Conservation (phyloP, 2,113 vertebrate species). For the Xiphorhynchus elegans region DNA sequence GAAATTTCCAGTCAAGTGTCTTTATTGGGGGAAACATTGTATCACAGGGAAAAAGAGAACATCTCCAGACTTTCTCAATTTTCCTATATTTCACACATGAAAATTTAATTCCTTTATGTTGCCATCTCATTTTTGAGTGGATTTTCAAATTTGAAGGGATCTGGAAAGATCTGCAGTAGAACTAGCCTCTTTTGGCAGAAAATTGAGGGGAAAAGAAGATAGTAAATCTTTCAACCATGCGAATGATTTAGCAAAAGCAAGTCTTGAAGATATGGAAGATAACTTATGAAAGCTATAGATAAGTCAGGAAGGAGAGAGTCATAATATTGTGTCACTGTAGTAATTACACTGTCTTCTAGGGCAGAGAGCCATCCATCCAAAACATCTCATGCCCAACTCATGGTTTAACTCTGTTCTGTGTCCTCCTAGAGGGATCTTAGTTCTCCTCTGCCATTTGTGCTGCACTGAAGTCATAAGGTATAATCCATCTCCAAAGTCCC, state of each 20-base stretch:
- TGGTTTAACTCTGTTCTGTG: neutral
- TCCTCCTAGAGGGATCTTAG: neutral
- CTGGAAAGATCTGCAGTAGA: neutral
- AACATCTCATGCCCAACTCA: neutral
- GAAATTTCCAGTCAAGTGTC: neutral
- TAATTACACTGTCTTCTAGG: neutral
- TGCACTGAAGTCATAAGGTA: neutral
- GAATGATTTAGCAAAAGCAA: neutral
- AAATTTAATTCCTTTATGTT: neutral
- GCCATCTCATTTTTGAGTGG: neutral
- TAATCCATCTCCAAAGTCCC: neutral
- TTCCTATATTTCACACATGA: neutral
- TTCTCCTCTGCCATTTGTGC: neutral
- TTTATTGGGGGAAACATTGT: neutral
- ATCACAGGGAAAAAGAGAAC: neutral
- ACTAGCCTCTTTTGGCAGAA: neutral
- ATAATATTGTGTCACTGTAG: neutral
- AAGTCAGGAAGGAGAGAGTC: neutral
- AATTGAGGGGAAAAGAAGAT: fast-evolving
- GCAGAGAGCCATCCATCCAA: neutral
- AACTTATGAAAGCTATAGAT: neutral
- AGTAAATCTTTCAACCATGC: neutral
- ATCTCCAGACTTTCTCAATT: neutral
- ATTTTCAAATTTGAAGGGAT: neutral
- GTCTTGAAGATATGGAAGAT: neutral